These are phyloP conservation scores for Calliphora vomitoria DNA, from an alignment of 2,888 invertebrate genomes.

Conservation along the genomic window DNA sequence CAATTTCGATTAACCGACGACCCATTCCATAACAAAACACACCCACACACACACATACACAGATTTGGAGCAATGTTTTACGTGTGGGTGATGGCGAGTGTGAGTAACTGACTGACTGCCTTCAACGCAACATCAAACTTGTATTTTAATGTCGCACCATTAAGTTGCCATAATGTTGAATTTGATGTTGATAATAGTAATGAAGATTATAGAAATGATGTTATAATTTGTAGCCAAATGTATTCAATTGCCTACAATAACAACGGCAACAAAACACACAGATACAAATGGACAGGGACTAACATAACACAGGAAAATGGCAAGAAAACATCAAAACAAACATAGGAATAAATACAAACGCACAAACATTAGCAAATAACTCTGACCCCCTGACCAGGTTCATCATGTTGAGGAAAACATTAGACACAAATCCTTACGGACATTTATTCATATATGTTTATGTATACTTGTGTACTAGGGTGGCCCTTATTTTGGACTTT, in stretches of 20 bases:
- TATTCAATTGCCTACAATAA: slow-evolving; percentile 49
- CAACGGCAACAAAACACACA: not conserved
- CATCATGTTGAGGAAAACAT: not conserved
- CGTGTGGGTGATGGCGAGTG: not conserved
- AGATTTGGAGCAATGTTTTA: not conserved
- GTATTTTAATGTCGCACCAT: slow-evolving; percentile 29
- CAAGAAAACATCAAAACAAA: not conserved
- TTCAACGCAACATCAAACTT: not conserved
- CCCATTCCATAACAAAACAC: not conserved
- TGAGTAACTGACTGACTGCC: not conserved
- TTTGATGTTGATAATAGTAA: slow-evolving; percentile 62
- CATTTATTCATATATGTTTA: not conserved
- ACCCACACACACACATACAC: not conserved
- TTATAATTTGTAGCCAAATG: slow-evolving; percentile 58
- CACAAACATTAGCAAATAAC: not conserved
- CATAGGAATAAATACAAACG: not conserved
- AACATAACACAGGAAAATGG: not conserved
- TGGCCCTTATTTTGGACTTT: too few relatives aligned
- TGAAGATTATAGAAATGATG: slow-evolving; percentile 60
- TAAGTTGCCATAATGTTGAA: slow-evolving; percentile 54
- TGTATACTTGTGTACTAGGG: not conserved
- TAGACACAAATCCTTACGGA: not conserved
- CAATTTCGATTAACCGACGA: not conserved
- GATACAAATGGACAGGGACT: not conserved
- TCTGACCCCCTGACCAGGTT: not conserved